A percentile compares a stretch with the other conserved stretches of the same genome.
Evolutionary conservation across 2,113 vertebrate genomes (phyloP).

Genomic region (Chaetorhynchus papuensis): DNA sequence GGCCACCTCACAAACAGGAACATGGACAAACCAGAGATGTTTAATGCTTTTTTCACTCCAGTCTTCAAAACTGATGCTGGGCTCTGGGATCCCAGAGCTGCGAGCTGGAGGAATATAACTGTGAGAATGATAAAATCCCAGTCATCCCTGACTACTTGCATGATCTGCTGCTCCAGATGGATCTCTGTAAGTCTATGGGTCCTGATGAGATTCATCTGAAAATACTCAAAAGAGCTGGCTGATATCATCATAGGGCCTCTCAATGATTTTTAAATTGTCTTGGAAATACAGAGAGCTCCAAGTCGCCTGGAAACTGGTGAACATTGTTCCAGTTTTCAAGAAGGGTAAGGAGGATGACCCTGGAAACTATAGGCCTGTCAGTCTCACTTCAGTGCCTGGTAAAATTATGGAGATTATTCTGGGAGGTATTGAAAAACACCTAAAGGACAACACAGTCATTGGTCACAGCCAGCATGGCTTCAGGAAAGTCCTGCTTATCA

Average conservation of each 20-base stretch:
- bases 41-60: background rate
- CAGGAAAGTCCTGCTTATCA: background rate
- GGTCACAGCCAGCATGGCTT: background rate
- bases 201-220: background rate
- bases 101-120: background rate
- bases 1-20: background rate
- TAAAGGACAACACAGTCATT: background rate
- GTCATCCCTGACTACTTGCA: background rate
- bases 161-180: background rate
- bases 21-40: background rate
- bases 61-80: background rate
- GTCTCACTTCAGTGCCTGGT: background rate
- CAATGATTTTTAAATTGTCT: background rate
- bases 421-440: background rate
- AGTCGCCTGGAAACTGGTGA: background rate
- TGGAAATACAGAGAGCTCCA: background rate
- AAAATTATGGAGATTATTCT: background rate
- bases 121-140: background rate
- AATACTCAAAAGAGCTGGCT: background rate
- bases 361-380: background rate
- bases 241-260: background rate
- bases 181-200: background rate
- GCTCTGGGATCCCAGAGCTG: background rate
- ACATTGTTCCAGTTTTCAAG: background rate
- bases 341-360: background rate